These are phyloP conservation scores for Trididemnum clinides DNA, from an alignment of 23 tunicate species.

Conservation along the genomic window DNA sequence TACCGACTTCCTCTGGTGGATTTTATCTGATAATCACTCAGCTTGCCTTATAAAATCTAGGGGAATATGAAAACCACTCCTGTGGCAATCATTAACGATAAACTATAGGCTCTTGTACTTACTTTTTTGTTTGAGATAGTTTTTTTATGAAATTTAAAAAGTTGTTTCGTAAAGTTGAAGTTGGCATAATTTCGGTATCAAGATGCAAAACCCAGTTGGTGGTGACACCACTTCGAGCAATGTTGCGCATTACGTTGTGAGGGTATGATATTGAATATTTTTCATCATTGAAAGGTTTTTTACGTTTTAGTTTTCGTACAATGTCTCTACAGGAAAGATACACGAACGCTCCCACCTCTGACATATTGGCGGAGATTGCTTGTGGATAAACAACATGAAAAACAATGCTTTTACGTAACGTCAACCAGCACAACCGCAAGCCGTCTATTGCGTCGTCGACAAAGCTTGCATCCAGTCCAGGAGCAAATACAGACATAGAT, in stretches of 20 bases:
- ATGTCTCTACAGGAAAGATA: slow-evolving; percentile 89
- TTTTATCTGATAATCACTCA: too few species aligned
- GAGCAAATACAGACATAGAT: slow-evolving; percentile 87
- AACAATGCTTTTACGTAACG: slow-evolving; percentile 38
- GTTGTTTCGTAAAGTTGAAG: slow-evolving; percentile 36
- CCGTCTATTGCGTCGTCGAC: slow-evolving; percentile 97
- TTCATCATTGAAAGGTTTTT: neutral
- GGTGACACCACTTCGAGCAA: slow-evolving; percentile 61
- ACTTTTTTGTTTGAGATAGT: too few species aligned
- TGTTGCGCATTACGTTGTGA: slow-evolving; percentile 92
- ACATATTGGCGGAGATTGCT: slow-evolving; percentile 52
- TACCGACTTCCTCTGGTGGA: too few species aligned
- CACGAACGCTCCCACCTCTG: slow-evolving; percentile 61
- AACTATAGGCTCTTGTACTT: too few species aligned
- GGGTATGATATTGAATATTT: slow-evolving; percentile 42
- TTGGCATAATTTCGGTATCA: slow-evolving; percentile 75
- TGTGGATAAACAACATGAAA: slow-evolving; percentile 75
- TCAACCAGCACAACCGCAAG: slow-evolving; percentile 88
- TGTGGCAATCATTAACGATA: too few species aligned
- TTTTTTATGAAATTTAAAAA: slow-evolving; percentile 37
- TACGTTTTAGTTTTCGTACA: slow-evolving; percentile 42
- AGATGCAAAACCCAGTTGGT: slow-evolving; percentile 61
- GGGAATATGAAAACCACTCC: too few species aligned
- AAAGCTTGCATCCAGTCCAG: slow-evolving; percentile 82
- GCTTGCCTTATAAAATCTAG: too few species aligned